Percentiles rank a stretch among this genome's conserved stretches.
Conservation (phyloP, 1,140 invertebrate genomes). For the Centruroides vittatus region DNA sequence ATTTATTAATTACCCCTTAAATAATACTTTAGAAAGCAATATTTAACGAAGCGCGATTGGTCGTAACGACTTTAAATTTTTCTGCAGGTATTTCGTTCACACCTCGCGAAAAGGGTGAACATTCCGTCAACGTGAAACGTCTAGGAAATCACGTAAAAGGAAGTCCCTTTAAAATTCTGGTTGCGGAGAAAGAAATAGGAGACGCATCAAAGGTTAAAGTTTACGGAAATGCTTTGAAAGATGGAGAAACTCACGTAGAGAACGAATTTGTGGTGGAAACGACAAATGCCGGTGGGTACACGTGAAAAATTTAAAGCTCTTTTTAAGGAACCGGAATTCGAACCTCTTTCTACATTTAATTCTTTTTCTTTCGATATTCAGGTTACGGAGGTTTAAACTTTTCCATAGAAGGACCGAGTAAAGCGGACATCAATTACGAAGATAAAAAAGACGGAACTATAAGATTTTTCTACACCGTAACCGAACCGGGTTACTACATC, state of each 20-base stretch:
- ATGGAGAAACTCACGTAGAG: constrained; percentile 79
- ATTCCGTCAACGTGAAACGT: constrained; percentile 83
- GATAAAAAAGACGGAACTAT: constrained; percentile 92
- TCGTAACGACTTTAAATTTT: too few species aligned
- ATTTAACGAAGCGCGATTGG: too few species aligned
- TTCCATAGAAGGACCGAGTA: constrained; percentile 84
- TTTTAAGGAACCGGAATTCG: too few species aligned
- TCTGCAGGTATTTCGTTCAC: constrained; percentile 76
- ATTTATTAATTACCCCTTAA: too few species aligned
- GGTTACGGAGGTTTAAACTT: constrained; percentile 81
- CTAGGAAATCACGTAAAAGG: constrained; percentile 88
- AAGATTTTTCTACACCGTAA: constrained; percentile 89
- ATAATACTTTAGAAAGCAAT: too few species aligned
- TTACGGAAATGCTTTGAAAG: constrained; percentile 56
- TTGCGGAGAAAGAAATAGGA: constrained; percentile 79
- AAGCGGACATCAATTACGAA: constrained; percentile 92
- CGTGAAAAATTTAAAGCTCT: too few species aligned
- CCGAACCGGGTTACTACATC: constrained; percentile 93
- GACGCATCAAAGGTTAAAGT: constrained; percentile 92
- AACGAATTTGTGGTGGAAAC: constrained; percentile 91
- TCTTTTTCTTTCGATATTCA: constrained; percentile 22
- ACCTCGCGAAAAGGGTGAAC: constrained; percentile 82
- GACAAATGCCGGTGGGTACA: constrained; percentile 26
- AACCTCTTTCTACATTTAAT: too few species aligned
- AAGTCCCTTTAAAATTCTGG: constrained; percentile 91